Conservation (phyloP, 2,797 vertebrate species). For the Mormyrops boulengeri region DNA sequence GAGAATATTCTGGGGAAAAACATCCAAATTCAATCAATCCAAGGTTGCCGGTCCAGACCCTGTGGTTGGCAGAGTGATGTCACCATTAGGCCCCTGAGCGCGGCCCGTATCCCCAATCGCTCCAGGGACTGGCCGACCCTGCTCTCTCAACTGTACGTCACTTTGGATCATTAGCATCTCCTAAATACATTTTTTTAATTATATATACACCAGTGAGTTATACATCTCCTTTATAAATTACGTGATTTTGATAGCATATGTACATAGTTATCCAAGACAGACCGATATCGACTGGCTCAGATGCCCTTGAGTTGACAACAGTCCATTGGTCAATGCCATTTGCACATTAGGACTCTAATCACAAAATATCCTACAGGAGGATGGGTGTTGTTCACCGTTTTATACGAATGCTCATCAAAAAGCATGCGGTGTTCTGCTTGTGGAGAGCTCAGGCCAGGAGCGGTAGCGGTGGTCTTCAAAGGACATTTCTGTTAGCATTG, state of each 20-base stretch:
- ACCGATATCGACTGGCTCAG: constrained; percentile 99
- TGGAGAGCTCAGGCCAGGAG: background rate
- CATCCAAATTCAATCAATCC: background rate
- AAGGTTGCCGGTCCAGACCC: background rate
- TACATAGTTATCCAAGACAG: constrained; percentile 66
- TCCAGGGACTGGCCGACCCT: background rate
- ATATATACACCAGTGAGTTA: background rate
- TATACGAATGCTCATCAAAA: background rate
- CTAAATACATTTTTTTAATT: background rate
- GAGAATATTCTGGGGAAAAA: background rate
- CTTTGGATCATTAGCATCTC: background rate
- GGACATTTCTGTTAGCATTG: background rate
- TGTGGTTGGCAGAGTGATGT: background rate
- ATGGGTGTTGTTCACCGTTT: background rate
- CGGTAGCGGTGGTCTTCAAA: background rate
- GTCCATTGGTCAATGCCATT: background rate
- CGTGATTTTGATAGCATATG: background rate
- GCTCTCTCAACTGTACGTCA: background rate
- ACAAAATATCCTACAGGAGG: background rate
- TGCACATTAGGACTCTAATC: background rate
- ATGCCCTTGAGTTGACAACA: constrained; percentile 99
- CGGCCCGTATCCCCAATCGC: background rate
- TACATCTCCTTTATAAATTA: background rate
- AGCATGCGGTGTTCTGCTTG: background rate
- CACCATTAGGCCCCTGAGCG: background rate